Evolutionary conservation across 2,888 invertebrate genomes (phyloP).

Genomic region (Actias luna): DNA sequence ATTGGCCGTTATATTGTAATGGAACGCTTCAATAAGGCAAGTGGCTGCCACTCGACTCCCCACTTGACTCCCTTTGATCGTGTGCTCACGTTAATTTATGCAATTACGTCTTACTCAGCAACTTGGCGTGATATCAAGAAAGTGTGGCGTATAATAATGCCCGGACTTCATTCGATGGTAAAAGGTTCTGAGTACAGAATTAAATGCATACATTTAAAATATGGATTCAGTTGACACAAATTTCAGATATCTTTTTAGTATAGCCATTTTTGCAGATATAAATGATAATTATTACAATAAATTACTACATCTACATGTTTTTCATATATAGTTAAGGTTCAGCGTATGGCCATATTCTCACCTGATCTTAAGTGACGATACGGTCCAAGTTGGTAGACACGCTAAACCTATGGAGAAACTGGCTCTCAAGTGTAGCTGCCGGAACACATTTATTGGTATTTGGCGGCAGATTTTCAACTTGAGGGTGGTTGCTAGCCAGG

Average conservation of each 20-base stretch:
- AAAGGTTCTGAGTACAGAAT: slow-evolving; percentile 17
- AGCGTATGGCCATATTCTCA: too few species aligned
- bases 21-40: slow-evolving; percentile 34
- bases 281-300: too few species aligned
- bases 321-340: too few species aligned
- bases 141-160: slow-evolving; percentile 33
- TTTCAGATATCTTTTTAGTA: background rate
- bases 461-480: too few species aligned
- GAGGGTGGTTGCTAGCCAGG: too few species aligned
- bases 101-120: slow-evolving; percentile 51
- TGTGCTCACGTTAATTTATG: slow-evolving; percentile 53
- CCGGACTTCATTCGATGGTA: slow-evolving; percentile 18
- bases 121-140: slow-evolving; percentile 49
- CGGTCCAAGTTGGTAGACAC: too few species aligned
- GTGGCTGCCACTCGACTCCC: slow-evolving; percentile 35
- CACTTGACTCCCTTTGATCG: slow-evolving; percentile 51
- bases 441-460: too few species aligned
- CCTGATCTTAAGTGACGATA: too few species aligned
- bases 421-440: too few species aligned
- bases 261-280: background rate
- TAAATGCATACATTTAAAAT: slow-evolving; percentile 6
- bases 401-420: too few species aligned
- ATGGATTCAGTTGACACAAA: background rate
- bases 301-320: too few species aligned
- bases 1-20: slow-evolving; percentile 34